Conservation (phyloP, 2,888 invertebrate species). For the Ormyrus thymus region DNA sequence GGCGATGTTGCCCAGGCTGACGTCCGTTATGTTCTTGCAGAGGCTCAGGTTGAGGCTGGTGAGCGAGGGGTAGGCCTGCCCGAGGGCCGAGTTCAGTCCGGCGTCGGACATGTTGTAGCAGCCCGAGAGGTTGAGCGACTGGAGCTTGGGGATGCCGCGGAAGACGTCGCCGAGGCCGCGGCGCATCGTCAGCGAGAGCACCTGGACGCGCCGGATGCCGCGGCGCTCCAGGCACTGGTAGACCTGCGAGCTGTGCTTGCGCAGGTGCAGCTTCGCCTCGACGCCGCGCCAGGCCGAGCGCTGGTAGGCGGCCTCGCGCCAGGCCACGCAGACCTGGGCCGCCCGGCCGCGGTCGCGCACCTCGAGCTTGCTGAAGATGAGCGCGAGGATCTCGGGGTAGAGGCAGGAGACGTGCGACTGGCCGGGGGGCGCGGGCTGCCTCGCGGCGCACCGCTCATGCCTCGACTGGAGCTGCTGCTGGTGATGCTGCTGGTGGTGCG, state of each 20-base stretch:
- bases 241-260: constrained; percentile 87
- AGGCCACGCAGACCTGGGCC: constrained; percentile 91
- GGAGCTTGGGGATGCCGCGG: constrained; percentile 88
- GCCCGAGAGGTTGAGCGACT: constrained; percentile 92
- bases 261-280: constrained; percentile 91
- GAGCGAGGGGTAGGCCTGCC: constrained; percentile 84
- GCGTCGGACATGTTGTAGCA: constrained; percentile 95
- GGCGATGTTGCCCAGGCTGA: constrained; percentile 89
- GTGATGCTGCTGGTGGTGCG: constrained; percentile 3
- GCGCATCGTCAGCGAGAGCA: constrained; percentile 85
- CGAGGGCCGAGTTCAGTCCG: constrained; percentile 89
- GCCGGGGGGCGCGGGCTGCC: constrained; percentile 44
- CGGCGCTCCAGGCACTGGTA: constrained; percentile 90
- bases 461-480: constrained; percentile 46
- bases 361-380: constrained; percentile 93
- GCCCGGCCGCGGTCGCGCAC: constrained; percentile 92
- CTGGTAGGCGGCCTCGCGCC: constrained; percentile 95
- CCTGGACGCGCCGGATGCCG: constrained; percentile 92
- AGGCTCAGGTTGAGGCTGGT: constrained; percentile 90
- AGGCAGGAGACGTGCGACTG: constrained; percentile 86
- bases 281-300: constrained; percentile 96
- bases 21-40: constrained; percentile 97
- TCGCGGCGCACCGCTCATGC: constrained; percentile 16
- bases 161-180: constrained; percentile 88
- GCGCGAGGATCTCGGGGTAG: constrained; percentile 93